These are phyloP conservation scores for Aspidiotus rigidus DNA, from an alignment of 2,888 invertebrate species.

Conservation along the genomic window DNA sequence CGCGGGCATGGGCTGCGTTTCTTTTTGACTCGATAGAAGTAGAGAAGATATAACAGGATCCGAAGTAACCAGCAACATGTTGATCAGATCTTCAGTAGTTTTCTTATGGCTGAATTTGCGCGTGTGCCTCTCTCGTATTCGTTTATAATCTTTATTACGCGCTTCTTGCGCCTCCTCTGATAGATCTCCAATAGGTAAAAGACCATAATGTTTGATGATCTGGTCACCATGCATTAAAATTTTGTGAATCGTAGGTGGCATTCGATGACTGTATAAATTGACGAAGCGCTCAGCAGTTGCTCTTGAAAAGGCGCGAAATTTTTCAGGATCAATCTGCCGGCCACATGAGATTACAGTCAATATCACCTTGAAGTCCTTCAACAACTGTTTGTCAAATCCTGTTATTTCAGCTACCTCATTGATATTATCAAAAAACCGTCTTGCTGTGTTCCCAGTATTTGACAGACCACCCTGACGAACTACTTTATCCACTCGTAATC, in stretches of 20 bases:
- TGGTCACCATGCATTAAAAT: not conserved
- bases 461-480: not conserved
- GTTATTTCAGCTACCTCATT: not conserved
- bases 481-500: not conserved
- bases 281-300: not conserved
- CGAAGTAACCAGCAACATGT: not conserved
- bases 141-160: slow-evolving; percentile 8
- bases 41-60: too few relatives aligned
- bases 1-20: too few relatives aligned
- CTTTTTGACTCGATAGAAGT: too few relatives aligned
- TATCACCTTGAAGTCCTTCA: not conserved
- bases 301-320: not conserved
- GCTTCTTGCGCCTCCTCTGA: slow-evolving; percentile 18
- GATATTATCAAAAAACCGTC: not conserved
- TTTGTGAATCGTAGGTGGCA: slow-evolving; percentile 6
- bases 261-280: not conserved
- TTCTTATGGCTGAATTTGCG: not conserved
- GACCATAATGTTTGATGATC: too few relatives aligned
- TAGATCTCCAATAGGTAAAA: not conserved
- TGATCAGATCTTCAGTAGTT: not conserved
- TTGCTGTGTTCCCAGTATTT: not conserved
- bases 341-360: not conserved
- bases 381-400: not conserved
- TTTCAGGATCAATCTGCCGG: not conserved
- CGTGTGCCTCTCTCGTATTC: not conserved